Conservation (phyloP, 2,113 vertebrate species). For the Proterorhinus semilunaris region DNA sequence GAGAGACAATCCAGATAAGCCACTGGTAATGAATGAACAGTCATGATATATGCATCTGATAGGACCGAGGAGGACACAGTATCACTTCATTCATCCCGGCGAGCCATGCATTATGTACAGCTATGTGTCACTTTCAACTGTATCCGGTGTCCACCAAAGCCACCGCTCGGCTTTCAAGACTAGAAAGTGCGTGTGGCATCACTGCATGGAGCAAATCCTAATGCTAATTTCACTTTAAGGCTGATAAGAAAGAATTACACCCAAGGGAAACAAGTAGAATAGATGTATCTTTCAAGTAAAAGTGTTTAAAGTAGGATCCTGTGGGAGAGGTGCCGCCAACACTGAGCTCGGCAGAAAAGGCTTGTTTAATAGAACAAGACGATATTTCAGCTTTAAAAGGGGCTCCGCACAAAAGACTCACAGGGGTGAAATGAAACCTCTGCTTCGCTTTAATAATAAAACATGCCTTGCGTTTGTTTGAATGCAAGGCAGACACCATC, state of each 20-base stretch:
- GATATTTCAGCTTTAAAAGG: slow-evolving; percentile 29
- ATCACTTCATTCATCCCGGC: slow-evolving; percentile 76
- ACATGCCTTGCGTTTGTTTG: slow-evolving; percentile 18
- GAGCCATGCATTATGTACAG: slow-evolving; percentile 86
- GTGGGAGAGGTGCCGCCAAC: slow-evolving; percentile 13
- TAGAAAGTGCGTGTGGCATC: not conserved
- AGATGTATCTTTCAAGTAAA: not conserved
- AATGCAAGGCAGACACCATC: slow-evolving; percentile 10
- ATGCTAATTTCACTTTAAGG: not conserved
- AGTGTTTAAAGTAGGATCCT: slow-evolving; percentile 21
- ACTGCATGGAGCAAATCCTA: not conserved
- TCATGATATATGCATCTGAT: slow-evolving; percentile 79
- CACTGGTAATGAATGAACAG: slow-evolving; percentile 73
- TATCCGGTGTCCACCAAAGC: slow-evolving; percentile 50
- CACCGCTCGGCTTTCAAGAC: slow-evolving; percentile 48
- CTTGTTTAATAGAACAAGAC: slow-evolving; percentile 39
- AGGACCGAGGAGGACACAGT: slow-evolving; percentile 79
- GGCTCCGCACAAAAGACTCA: slow-evolving; percentile 12
- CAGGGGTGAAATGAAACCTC: slow-evolving; percentile 27
- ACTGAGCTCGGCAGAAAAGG: slow-evolving; percentile 19
- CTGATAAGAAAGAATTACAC: not conserved
- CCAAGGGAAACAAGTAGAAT: not conserved
- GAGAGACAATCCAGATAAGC: slow-evolving; percentile 39
- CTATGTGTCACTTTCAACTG: slow-evolving; percentile 65
- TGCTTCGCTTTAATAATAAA: slow-evolving; percentile 36